Evolutionary conservation across 2,888 invertebrate species (phyloP), one percentile per base, ranked within the genome.

Genomic region (Arrhopalites spinosus): DNA sequence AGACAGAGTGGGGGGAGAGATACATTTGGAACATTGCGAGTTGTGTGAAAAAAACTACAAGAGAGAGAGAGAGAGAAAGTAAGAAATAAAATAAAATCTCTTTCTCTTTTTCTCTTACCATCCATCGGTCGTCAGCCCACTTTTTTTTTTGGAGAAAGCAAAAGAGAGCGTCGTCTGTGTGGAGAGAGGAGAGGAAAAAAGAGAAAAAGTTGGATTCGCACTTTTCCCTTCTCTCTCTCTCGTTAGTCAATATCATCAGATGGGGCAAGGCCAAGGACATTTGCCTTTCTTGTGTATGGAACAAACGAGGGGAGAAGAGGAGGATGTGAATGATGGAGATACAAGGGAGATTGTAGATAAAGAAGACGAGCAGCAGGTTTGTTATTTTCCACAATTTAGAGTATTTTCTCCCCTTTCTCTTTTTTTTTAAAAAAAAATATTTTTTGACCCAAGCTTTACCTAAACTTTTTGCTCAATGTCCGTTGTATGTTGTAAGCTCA

Each of bases 211-310:
- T 59, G 20, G 23, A 20, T 59, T 59, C 27, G 23, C 23, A 63
- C 25, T 53, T 50, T 53, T n/a, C 1, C 20, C 8, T 25, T 25
- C 29, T 29, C 27, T 67, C 56, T 50, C n/a, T 45, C 67, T 17
- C 23, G 15, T 67, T 36, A 5, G 2, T 13, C 43, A 45, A 29
- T 64, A n/a, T 20, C 27, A 20, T 27, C 23, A 61, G 64, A 77
- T 77, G 77, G 77, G 77, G 36, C 74, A 77, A 61, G 68, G 73
- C 50, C 77, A 77, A 72, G 73, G 73, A 56, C 70, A 50, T 70
- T 70, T 70, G 13, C 50, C 23, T 25, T 25, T 36, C 29, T 64
- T 64, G 36, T 36, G n/a, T n/a, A n/a, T n/a, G n/a, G n/a, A n/a
- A n/a, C n/a, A n/a, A n/a, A n/a, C n/a, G n/a, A n/a, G n/a, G n/a